Base-by-base conservation (phyloP, 2,888 invertebrate genomes). In the Eristalis pertinax region DNA sequence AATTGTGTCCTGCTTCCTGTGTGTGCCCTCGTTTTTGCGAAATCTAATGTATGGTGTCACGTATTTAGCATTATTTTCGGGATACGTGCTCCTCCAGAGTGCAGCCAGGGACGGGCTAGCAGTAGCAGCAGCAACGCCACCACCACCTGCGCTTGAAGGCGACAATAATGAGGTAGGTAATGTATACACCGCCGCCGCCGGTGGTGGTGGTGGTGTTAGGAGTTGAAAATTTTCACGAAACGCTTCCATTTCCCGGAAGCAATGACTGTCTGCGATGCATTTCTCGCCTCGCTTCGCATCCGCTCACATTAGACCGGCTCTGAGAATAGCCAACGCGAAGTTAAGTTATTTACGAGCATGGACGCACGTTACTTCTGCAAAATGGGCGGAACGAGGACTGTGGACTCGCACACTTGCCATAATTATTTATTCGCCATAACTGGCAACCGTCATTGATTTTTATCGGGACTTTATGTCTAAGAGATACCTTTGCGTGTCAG, bases 1-100 rank as follows among this genome's bases (percentile, higher is more conserved):
- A 80, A 81, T 56, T 72, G 58, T 67, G 72, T 84, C 72, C 84
- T 80, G 75, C 38, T 80, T 84, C 72, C 76, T 41, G 72, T 76
- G 69, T 68, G 58, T 50, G 50, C 62, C 24, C 65, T 35, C 58
- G 65, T 43, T 84, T 76, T n/a, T 43, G 15, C 56, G 35, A 69
- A 73, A 69, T 64, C 85, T 73, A 85, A 85, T 85, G 85, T 81
- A 85, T 77, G 77, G 70, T 77, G 85, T 81, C 85, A 85, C 85
- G 85, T 85, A 85, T 85, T 85, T 85, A 85, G 81, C 84, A 85
- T 85, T 85, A 85, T 85, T 85, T 82, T 85, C 73, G 77, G 81
- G 67, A 69, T 81, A 85, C 85, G 85, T 85, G 85, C 77, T 64
- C 68, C 77, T 15, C 73, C 63, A 58, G 72, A 58, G 50, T 19